Base-by-base conservation (phyloP, 2,888 invertebrate genomes). In the Lumbricus terrestris region DNA sequence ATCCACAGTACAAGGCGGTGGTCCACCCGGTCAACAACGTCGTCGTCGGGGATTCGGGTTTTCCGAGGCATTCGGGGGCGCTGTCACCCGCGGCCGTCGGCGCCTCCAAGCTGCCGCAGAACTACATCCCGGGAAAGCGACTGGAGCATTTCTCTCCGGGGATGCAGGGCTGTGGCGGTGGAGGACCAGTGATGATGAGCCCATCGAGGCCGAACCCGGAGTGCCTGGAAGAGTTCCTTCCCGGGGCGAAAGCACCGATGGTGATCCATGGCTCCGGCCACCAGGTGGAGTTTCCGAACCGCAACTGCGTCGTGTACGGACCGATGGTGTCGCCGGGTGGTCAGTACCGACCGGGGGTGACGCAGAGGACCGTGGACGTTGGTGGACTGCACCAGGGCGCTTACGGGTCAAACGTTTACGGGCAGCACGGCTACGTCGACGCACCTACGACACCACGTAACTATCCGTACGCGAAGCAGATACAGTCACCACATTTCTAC, bases 201-300 rank as follows among this genome's bases (percentile, higher is more conserved):
- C 85, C 85, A 5, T 85, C 85, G n/a, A 85, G 85, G 37, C 85
- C 20, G 85, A 85, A 85, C 23, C n/a, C 85, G 20, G 85, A 85
- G 20, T 85, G 85, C 85, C 37, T 85, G 37, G 85, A 85, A 8
- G 85, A 85, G 85, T 85, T 85, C 37, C n/a, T n/a, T n/a, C 16
- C 85, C 15, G 35, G 35, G 20, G 35, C 20, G 5, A 85, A 85
- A 18, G 23, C 85, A 2, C 35, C 34, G 13, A 29, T 37, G n/a
- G 34, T 23, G 18, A 37, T 37, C 37, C 85, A 85, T 6, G 85
- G 85, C 18, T 18, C 85, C 15, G 69, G n/a, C 0, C 69, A 69
- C 69, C n/a, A 29, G 29, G 35, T 16, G 37, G 85, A 85, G 34
- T 85, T 85, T 37, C 37, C 34, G 34, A 85, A 23, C 37, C 85